A percentile compares a stretch with the other conserved stretches of the same genome.
Evolutionary conservation across 2,888 invertebrate species (phyloP).

Genomic region (Nebria salina): DNA sequence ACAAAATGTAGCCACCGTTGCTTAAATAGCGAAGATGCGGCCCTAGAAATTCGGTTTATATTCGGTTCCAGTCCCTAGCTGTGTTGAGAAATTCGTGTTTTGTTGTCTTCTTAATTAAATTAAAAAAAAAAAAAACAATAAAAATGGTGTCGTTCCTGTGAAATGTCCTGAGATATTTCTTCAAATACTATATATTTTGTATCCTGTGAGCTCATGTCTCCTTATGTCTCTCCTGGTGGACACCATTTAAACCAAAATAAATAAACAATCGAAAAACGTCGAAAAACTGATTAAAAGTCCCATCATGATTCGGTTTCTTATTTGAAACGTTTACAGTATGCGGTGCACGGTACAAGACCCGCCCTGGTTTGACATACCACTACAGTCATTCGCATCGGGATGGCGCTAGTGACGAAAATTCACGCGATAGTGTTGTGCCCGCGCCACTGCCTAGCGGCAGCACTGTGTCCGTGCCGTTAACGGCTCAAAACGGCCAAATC

Average conservation of each 20-base stretch:
- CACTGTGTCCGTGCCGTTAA: conserved; percentile 49
- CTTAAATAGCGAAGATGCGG: not conserved
- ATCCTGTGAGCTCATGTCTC: not conserved
- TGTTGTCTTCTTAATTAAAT: not conserved
- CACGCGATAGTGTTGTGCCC: conserved; percentile 58
- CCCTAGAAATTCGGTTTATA: not conserved
- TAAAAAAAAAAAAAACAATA: too few relatives aligned
- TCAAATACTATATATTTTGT: too few relatives aligned
- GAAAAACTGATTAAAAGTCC: conserved; percentile 53
- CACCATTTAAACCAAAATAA: not conserved
- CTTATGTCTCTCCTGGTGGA: not conserved
- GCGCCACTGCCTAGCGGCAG: conserved; percentile 53
- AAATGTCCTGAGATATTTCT: not conserved
- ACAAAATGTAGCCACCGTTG: not conserved
- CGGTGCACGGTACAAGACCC: conserved; percentile 95
- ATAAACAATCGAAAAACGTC: not conserved
- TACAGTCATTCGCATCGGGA: conserved; percentile 89
- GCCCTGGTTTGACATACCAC: conserved; percentile 95
- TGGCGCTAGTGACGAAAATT: conserved; percentile 65
- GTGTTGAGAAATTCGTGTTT: not conserved
- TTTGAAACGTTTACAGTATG: conserved; percentile 75
- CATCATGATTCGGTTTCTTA: conserved; percentile 52
- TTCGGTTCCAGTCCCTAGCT: conserved; percentile 61
- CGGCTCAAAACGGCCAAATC: not conserved
- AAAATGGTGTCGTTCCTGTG: not conserved